These are phyloP conservation scores for Gonioctena quinquepunctata DNA, from an alignment of 1,140 invertebrate species.

Conservation along the genomic window DNA sequence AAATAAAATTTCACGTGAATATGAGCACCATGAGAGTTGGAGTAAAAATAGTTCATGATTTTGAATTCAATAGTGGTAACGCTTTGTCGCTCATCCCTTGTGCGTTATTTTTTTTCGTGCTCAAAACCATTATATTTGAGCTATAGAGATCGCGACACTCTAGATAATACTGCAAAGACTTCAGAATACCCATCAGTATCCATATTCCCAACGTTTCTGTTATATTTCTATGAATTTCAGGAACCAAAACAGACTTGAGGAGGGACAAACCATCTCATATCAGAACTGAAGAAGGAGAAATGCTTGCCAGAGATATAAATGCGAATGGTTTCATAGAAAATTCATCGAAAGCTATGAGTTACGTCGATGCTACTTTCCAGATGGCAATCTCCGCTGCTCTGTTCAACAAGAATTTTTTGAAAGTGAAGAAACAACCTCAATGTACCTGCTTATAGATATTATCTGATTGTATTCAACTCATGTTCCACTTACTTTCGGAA, in stretches of 20 bases:
- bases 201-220: too few relatives aligned
- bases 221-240: neutral
- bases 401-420: conserved; percentile 2
- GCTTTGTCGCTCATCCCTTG: too few relatives aligned
- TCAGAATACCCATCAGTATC: too few relatives aligned
- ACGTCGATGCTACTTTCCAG: conserved; percentile 51
- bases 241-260: conserved; percentile 64
- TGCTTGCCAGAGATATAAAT: conserved; percentile 37
- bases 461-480: too few relatives aligned
- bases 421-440: neutral
- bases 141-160: too few relatives aligned
- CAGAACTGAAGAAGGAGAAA: conserved; percentile 32
- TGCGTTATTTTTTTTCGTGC: too few relatives aligned
- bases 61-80: too few relatives aligned
- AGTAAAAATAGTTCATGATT: too few relatives aligned
- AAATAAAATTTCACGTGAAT: too few relatives aligned
- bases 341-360: conserved; percentile 37
- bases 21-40: too few relatives aligned
- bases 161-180: too few relatives aligned
- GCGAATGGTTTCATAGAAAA: conserved; percentile 43
- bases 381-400: conserved; percentile 33
- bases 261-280: conserved; percentile 55
- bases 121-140: too few relatives aligned
- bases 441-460: conserved; percentile 5
- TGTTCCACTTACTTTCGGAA: neutral